A percentile compares a stretch with the other conserved stretches of the same genome.
Conservation (phyloP, 2,888 invertebrate genomes). For the Venusia cambrica region DNA sequence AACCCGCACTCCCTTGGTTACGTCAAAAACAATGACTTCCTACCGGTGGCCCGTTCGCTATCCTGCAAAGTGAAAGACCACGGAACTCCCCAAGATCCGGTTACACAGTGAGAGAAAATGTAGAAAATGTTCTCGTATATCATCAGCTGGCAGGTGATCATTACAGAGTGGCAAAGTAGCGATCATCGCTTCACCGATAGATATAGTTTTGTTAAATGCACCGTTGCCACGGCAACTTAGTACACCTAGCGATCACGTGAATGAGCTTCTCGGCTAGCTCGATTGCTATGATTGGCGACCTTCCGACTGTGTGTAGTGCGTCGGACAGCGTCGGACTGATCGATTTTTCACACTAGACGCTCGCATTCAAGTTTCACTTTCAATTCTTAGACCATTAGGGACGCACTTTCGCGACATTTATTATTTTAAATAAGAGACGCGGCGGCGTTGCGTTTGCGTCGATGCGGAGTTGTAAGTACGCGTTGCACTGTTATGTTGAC, state of each 20-base stretch:
- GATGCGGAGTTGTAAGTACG: constrained; percentile 46
- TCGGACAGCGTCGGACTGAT: constrained; percentile 58
- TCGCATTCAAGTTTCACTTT: constrained; percentile 63
- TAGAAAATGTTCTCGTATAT: constrained; percentile 73
- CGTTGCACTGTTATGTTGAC: constrained; percentile 45
- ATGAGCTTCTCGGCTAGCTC: too few species aligned
- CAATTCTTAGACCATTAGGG: constrained; percentile 53
- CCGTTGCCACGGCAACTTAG: constrained; percentile 59
- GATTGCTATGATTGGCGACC: constrained; percentile 60
- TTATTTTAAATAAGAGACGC: constrained; percentile 34
- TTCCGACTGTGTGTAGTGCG: constrained; percentile 55
- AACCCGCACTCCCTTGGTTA: constrained; percentile 34
- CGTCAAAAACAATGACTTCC: constrained; percentile 32
- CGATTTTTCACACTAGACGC: constrained; percentile 62
- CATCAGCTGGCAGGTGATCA: constrained; percentile 74
- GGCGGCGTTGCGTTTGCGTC: too few species aligned
- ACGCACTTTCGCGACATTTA: constrained; percentile 43
- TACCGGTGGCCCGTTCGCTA: constrained; percentile 29
- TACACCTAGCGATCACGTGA: constrained; percentile 36
- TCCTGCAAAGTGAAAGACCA: constrained; percentile 25
- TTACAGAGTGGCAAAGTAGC: constrained; percentile 45
- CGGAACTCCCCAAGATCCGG: constrained; percentile 24
- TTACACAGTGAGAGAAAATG: constrained; percentile 51
- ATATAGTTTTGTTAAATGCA: constrained; percentile 46
- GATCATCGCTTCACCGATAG: constrained; percentile 50